Evolutionary conservation across 1,140 invertebrate genomes (phyloP), one percentile per base, ranked within the genome.

Genomic region (Hycleus cichorii): DNA sequence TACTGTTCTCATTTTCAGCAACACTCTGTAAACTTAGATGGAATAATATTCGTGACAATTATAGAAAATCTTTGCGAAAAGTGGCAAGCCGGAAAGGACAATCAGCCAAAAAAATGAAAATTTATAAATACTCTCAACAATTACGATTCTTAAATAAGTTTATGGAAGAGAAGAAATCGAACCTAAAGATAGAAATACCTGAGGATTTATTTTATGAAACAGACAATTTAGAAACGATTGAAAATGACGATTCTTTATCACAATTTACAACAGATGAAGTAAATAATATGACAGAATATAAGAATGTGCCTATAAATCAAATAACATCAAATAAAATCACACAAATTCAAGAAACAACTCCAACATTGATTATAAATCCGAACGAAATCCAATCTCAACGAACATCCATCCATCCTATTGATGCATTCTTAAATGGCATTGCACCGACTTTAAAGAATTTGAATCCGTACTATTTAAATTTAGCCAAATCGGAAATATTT

Each of bases 401-500:
- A 32, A 46, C 24, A 45, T 32, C 32, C 10, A 11, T 11, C 26
- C 52, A 59, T 49, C 61, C 58, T 42, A 62, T 65, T n/a, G 62
- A 65, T 47, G 59, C 52, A 25, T 65, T 65, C 47, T 47, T 64
- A 26, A 49, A 56, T 7, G 46, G 55, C 11, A 47, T 65, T 12
- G 50, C 53, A 9, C 51, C 56, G 18, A 62, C 64, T 24, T 40
- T 65, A 43, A 65, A 65, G 47, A 38, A n/a, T n/a, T 50, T 65
- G 18, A 50, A 40, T 40, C 58, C 62, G 10, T 52, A 56, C 44
- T 47, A 61, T 24, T 54, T 64, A 11, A 52, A 55, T 57, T 39
- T 59, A 50, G 64, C 64, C 3, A 65, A 65, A 60, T 57, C 54
- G 9, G 54, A 63, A 51, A 64, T 65, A 53, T 65, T 64, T 54